phyloP scores from a whole-genome alignment of 2,797 vertebrate genomes.

The Molossus molossus region DNA sequence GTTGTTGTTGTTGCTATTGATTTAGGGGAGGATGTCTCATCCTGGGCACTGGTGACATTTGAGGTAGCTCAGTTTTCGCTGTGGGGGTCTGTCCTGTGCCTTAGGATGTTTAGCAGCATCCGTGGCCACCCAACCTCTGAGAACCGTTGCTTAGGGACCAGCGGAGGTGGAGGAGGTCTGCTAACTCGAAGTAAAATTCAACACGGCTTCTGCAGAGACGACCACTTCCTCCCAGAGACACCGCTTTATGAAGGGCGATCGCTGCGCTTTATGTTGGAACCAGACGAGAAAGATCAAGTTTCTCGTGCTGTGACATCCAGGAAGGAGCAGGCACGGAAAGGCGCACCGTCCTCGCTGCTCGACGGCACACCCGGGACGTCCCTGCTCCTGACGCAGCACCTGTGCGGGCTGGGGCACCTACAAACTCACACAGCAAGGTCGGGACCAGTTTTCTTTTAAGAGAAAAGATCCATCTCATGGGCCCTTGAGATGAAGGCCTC shows the following conservation, averaged over 20 bases:
- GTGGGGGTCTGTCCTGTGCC: neutral
- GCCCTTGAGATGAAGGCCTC: neutral
- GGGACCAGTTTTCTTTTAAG: neutral
- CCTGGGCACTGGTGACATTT: neutral
- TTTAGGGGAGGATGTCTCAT: neutral
- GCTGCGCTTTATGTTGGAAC: neutral
- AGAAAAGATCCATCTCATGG: neutral
- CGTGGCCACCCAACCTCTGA: neutral
- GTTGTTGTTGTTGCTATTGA: too few species aligned
- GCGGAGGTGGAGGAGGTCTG: neutral
- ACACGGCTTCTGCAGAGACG: neutral
- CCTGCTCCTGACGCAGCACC: neutral
- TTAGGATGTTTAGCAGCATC: neutral
- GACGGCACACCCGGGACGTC: neutral
- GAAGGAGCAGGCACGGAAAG: neutral
- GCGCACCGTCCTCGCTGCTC: rapidly evolving
- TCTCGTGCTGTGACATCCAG: rapidly evolving
- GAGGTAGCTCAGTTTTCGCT: neutral
- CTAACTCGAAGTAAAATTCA: neutral
- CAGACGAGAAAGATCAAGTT: neutral
- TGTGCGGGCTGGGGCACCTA: neutral
- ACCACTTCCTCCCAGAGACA: rapidly evolving
- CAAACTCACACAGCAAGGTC: neutral
- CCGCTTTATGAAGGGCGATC: rapidly evolving
- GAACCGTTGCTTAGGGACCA: neutral